phyloP scores from a whole-genome alignment of 2,113 vertebrate genomes.

The Myiozetetes cayanensis region DNA sequence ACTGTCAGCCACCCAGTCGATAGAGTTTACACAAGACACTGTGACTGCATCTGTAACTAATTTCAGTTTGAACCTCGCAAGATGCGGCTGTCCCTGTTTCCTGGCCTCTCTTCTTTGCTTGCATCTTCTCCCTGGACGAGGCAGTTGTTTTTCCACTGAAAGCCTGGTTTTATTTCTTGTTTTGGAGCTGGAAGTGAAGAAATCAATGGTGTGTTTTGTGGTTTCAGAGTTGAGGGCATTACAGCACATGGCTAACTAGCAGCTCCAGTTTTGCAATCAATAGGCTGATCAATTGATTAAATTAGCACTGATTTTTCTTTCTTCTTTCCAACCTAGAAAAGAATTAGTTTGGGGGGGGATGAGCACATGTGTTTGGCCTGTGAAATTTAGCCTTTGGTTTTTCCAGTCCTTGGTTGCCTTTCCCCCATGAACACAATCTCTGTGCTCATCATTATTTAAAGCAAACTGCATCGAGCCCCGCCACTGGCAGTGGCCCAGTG shows the following conservation, averaged over 20 bases:
- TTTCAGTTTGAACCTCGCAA: conserved; percentile 79
- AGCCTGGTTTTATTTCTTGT: conserved; percentile 21
- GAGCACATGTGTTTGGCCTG: conserved; percentile 42
- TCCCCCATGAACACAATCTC: not conserved
- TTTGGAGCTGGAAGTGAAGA: conserved; percentile 70
- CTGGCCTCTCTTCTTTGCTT: conserved; percentile 14
- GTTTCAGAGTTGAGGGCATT: conserved; percentile 74
- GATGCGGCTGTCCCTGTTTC: conserved; percentile 46
- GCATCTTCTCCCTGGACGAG: not conserved
- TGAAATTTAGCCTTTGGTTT: conserved; percentile 68
- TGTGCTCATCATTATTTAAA: conserved; percentile 54
- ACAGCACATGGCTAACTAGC: conserved; percentile 74
- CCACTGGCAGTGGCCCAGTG: not conserved
- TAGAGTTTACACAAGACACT: conserved; percentile 84
- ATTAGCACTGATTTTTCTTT: conserved; percentile 83
- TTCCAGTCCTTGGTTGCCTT: conserved; percentile 60
- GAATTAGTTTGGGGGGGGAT: conserved; percentile 68
- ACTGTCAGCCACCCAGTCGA: conserved; percentile 84
- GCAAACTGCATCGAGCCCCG: not conserved
- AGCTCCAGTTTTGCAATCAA: conserved; percentile 80
- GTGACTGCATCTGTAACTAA: conserved; percentile 86
- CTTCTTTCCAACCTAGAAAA: conserved; percentile 68
- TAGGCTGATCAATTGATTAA: conserved; percentile 87
- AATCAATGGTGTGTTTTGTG: conserved; percentile 72
- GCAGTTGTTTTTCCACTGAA: conserved; percentile 36